These are phyloP conservation scores for Polydrusus tereticollis DNA, from an alignment of 2,888 invertebrate genomes.

Conservation along the genomic window DNA sequence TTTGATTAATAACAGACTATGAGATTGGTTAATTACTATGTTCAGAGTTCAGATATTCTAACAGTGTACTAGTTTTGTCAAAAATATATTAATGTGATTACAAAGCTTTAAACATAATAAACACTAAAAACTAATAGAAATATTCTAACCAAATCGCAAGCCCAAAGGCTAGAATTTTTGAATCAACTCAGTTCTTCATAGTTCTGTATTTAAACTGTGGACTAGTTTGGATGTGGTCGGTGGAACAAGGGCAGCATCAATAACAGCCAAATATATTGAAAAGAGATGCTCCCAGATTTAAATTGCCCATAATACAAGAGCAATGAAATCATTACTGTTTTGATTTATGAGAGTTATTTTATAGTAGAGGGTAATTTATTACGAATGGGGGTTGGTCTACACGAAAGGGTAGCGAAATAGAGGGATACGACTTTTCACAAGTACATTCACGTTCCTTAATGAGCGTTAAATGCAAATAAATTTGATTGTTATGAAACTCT, in stretches of 20 bases:
- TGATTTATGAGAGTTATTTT: slow-evolving; percentile 34
- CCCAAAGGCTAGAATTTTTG: no score
- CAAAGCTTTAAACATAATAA: no score
- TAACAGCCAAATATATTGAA: background rate
- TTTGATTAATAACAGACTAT: no score
- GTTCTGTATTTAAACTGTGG: no score
- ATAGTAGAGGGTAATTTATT: slow-evolving; percentile 34
- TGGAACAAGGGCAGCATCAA: background rate
- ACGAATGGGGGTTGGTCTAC: slow-evolving; percentile 22
- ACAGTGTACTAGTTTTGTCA: no score
- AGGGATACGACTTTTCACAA: slow-evolving; percentile 22
- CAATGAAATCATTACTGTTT: slow-evolving; percentile 41
- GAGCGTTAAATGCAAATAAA: slow-evolving; percentile 24
- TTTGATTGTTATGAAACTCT: slow-evolving; percentile 11
- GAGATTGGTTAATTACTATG: no score
- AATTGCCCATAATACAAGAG: slow-evolving; percentile 22
- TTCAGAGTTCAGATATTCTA: no score
- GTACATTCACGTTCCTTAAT: slow-evolving; percentile 18
- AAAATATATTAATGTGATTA: no score
- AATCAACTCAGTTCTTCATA: no score
- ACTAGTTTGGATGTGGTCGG: background rate
- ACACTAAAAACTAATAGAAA: no score
- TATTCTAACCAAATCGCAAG: no score
- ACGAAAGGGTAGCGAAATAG: slow-evolving; percentile 25
- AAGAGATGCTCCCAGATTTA: slow-evolving; percentile 16